Conservation (phyloP, 2,888 invertebrate species). For the Agrotis segetum region DNA sequence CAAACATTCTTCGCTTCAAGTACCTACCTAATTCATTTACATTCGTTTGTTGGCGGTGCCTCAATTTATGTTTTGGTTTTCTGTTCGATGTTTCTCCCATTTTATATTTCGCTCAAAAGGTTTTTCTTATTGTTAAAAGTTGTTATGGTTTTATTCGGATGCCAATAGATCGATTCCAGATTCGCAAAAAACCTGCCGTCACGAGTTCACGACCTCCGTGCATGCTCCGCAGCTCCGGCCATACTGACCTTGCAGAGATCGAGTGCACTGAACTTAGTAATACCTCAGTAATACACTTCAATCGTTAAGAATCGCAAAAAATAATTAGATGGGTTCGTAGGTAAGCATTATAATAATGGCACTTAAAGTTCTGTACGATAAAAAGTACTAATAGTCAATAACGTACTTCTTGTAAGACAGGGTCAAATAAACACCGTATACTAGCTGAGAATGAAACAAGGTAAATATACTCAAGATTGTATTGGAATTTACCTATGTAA, state of each 20-base stretch:
- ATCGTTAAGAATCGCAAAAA: not conserved
- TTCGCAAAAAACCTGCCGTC: constrained; percentile 42
- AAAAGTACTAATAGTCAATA: constrained; percentile 8
- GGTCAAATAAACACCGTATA: constrained; percentile 11
- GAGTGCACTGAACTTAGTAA: constrained; percentile 20
- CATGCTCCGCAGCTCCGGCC: constrained; percentile 27
- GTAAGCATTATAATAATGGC: not conserved
- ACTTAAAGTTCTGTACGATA: not conserved
- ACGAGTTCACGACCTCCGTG: constrained; percentile 54
- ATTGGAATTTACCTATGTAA: constrained; percentile 6
- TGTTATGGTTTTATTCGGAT: not conserved
- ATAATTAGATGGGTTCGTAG: not conserved
- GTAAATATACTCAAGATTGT: constrained; percentile 18
- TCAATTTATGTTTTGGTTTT: too few species aligned
- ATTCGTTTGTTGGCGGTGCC: too few species aligned
- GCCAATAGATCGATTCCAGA: not conserved
- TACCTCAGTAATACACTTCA: constrained; percentile 2
- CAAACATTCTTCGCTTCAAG: too few species aligned
- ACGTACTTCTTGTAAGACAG: not conserved
- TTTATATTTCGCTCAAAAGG: too few species aligned
- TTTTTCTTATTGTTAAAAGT: not conserved
- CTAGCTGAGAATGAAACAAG: not conserved
- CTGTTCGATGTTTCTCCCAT: too few species aligned
- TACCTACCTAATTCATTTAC: too few species aligned
- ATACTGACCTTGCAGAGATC: constrained; percentile 49